phyloP scores from a whole-genome alignment of 37 sponge, comb jelly and placozoan genomes.

The Oopsacas minuta region DNA sequence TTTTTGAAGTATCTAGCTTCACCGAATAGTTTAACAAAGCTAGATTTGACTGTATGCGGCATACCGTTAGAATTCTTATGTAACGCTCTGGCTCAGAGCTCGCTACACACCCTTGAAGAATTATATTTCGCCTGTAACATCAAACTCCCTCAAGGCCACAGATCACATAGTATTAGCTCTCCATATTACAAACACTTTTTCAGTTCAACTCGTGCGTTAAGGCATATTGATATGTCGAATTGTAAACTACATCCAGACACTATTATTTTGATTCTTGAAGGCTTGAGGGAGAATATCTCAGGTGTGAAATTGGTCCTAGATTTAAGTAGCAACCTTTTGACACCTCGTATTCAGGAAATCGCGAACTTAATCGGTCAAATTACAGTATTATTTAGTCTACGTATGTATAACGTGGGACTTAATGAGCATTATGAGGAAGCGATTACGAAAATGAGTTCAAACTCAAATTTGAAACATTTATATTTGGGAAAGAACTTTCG shows the following conservation, averaged over 20 bases:
- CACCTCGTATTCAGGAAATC: conserved; percentile 15
- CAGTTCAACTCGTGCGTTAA: conserved; percentile 11
- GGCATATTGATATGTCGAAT: conserved; percentile 9
- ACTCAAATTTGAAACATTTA: background rate
- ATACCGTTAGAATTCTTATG: background rate
- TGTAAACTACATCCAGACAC: conserved; percentile 6
- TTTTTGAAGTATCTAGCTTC: conserved; percentile 8
- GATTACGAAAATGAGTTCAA: background rate
- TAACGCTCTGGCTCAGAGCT: background rate
- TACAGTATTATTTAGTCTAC: background rate
- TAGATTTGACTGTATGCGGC: background rate
- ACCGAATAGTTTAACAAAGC: background rate
- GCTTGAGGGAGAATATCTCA: background rate
- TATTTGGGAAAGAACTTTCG: background rate
- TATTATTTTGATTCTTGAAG: background rate
- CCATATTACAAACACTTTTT: conserved; percentile 19
- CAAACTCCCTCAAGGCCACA: background rate
- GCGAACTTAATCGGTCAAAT: background rate
- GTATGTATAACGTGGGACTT: background rate
- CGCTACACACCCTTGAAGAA: background rate
- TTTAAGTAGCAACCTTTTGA: background rate
- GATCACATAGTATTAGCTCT: background rate
- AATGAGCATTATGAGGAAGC: background rate
- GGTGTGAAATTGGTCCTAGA: background rate
- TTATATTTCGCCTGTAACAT: background rate